Base-by-base conservation (phyloP, 2,113 vertebrate genomes). In the Protobothrops mucrosquamatus region DNA sequence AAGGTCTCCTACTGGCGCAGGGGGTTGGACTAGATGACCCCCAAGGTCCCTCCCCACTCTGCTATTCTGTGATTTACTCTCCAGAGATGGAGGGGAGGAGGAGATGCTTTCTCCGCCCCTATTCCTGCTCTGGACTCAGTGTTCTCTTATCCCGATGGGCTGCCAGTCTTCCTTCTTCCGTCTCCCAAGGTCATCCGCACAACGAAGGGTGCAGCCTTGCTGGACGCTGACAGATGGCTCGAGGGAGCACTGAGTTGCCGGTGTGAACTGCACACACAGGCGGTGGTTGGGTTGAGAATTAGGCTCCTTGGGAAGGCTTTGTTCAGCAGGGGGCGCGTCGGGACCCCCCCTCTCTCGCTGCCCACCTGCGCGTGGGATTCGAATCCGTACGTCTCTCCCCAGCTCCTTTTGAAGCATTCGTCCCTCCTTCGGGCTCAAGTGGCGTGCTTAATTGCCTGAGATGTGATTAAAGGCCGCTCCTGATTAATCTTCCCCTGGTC, bases 391-490 rank as follows among this genome's bases (percentile, higher is more conserved):
- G 11, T 23, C 9, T 20, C 9, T 10, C 3, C 85, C 46, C 39
- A 2, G 24, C 15, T 23, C 4, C 9, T 11, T 34, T 34, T 89
- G 10, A 85, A 57, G 56, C 2, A 12, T 43, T 23, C 69, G 22
- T 34, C 54, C 87, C 46, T 2, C 0, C 22, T 89, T 23, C 56
- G 26, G 81, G 52, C 74, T 54, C 61, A 93, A 90, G n/a, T 52
- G 55, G 92, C 48, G 39, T 54, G 81, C 90, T 93, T 93, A 93
- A 93, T 93, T 90, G 92, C 89, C 61, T 86, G 61, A 87, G 43
- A 24, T 89, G 86, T 87, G 81, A 90, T 90, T 87, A 93, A 64
- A 93, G 92, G 55, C 92, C 5, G n/a, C 89, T 87, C 55, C 26
- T 85, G 3, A 90, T 93, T 90, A 87, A 93, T 90, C 92, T 54